Conservation (phyloP, 2,113 vertebrate species). For the Pollachius pollachius region DNA sequence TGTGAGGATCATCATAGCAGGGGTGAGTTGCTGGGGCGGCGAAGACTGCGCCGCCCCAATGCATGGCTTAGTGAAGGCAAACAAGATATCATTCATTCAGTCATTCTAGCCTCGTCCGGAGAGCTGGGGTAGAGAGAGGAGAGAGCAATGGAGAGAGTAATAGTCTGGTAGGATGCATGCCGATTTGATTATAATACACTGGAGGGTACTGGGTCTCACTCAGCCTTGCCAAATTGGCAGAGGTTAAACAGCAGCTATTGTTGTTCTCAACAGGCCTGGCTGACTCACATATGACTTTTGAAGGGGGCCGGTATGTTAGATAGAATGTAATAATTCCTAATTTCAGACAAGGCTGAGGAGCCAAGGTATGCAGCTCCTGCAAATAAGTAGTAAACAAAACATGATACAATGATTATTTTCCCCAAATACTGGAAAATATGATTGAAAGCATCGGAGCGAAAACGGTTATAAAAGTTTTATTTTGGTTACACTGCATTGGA, state of each 20-base stretch:
- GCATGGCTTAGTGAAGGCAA: constrained; percentile 28
- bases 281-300: constrained; percentile 39
- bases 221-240: constrained; percentile 31
- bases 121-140: constrained; percentile 6
- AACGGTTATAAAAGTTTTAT: neutral
- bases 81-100: constrained; percentile 18
- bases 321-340: constrained; percentile 34
- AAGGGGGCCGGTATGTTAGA: constrained; percentile 35
- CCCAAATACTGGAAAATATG: no score
- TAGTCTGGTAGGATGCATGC: constrained; percentile 20
- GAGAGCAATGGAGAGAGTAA: constrained; percentile 1
- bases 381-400: neutral
- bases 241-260: constrained; percentile 34
- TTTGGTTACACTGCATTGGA: neutral
- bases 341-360: neutral
- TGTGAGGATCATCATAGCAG: constrained; percentile 40
- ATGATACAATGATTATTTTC: no score
- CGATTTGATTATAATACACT: constrained; percentile 31
- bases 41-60: constrained; percentile 23
- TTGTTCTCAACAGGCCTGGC: constrained; percentile 42
- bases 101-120: neutral
- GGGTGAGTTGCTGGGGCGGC: constrained; percentile 25
- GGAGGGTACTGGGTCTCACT: constrained; percentile 9
- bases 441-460: no score
- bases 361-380: neutral